These are phyloP conservation scores for Esox lucius DNA, from an alignment of 2,797 vertebrate genomes.

Conservation along the genomic window DNA sequence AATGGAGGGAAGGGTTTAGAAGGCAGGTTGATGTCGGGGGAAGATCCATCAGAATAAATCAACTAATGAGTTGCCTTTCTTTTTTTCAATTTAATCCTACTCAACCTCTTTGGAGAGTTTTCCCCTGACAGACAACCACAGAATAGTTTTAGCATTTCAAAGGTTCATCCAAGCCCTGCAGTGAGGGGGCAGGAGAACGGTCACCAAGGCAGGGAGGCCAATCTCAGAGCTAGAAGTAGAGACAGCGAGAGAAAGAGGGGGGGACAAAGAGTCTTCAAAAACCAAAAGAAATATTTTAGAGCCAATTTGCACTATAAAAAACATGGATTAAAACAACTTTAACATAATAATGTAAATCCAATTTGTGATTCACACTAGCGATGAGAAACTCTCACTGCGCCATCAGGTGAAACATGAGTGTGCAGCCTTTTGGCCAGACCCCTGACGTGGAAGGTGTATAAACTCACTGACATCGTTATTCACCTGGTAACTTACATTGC, in stretches of 20 bases:
- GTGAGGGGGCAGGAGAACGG: constrained; percentile 68
- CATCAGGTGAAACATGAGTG: no score
- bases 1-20: constrained; percentile 34
- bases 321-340: no score
- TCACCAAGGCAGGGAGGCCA: constrained; percentile 68
- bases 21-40: constrained; percentile 36
- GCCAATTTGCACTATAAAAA: no score
- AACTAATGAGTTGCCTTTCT: constrained; percentile 77
- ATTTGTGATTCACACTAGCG: no score
- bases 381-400: no score
- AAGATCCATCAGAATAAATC: constrained; percentile 69
- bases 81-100: constrained; percentile 79
- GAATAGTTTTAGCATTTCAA: constrained; percentile 78
- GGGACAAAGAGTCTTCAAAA: constrained; percentile 54
- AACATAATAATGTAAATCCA: no score
- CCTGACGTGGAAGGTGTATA: no score
- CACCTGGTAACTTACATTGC: no score
- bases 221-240: constrained; percentile 39
- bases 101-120: constrained; percentile 66
- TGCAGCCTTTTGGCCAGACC: no score
- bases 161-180: constrained; percentile 71
- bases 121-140: constrained; percentile 67
- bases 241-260: constrained; percentile 53
- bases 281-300: no score
- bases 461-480: no score